Evolutionary conservation across 2,797 vertebrate species (phyloP), one percentile per base, ranked within the genome.

Genomic region (Leptodactylus fallax): DNA sequence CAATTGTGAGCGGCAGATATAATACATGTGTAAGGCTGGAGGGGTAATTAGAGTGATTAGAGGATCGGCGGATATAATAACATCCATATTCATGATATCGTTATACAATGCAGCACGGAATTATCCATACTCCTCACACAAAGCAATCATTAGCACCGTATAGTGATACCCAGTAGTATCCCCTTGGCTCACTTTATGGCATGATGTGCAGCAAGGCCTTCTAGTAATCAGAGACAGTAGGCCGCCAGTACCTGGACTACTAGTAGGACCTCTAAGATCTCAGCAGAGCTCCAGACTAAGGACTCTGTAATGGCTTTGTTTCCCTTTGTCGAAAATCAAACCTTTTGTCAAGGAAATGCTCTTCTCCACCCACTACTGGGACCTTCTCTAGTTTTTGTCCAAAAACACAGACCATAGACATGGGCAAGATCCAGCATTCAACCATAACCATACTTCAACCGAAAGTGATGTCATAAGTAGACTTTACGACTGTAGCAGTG

Each of bases 31-130:
- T 67, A 23, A 58, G 76, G 79, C 80, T 51, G 79, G 80, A 51
- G 67, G 71, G 47, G 71, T 84, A 88, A 88, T 88, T 88, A 88
- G 23, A 63, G 79, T 74, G 85, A 87, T 87, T 60, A 71, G 61
- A 69, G 63, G 84, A 78, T 85, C 45, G 61, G 74, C 61, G 74
- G 21, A 61, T 60, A 14, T 23, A 49, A 53, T 60, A 61, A 65
- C 84, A 85, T 83, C 65, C 58, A 72, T 83, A 83, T 71, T 83
- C 80, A 81, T 61, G 47, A 69, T 83, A 67, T 58, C 7, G 19
- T 56, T 19, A 21, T 69, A 83, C 51, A 83, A 27, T 71, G 25
- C 83, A 76, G 45, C 45, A n/a, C 27, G 17, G 51, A 6, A 49
- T 74, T 10, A 47, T 49, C n/a, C 79, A 12, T 61, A 19, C 14